phyloP scores from a whole-genome alignment of 2,113 vertebrate species.

The Colaptes auratus region DNA sequence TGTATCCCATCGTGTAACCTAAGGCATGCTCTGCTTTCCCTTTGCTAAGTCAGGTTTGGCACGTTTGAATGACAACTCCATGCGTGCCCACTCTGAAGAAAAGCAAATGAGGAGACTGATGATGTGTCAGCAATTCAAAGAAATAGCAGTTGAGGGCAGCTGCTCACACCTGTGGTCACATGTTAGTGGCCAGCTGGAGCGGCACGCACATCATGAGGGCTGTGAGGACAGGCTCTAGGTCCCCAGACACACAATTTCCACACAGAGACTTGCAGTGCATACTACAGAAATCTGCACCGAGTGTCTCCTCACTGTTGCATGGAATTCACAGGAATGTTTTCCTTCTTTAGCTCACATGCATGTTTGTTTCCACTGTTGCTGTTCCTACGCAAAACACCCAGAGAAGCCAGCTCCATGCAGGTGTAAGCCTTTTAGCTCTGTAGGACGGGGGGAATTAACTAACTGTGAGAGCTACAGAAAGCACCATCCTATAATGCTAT shows the following conservation, averaged over 20 bases:
- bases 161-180: not conserved
- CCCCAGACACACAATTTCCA: not conserved
- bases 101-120: not conserved
- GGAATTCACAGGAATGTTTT: not conserved
- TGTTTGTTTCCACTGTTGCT: not conserved
- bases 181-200: accelerated
- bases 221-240: not conserved
- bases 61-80: not conserved
- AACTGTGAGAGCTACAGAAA: not conserved
- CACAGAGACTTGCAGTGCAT: not conserved
- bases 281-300: not conserved
- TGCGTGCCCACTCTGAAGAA: not conserved
- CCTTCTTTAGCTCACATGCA: accelerated
- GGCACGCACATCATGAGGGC: not conserved
- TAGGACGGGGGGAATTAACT: not conserved
- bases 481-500: not conserved
- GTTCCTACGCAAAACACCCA: not conserved
- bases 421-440: accelerated
- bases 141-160: not conserved
- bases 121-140: not conserved
- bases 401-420: not conserved
- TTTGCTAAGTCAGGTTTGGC: not conserved
- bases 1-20: not conserved
- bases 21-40: not conserved
- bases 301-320: not conserved